Conservation (phyloP, 2,113 vertebrate species). For the Podarcis raffonei region DNA sequence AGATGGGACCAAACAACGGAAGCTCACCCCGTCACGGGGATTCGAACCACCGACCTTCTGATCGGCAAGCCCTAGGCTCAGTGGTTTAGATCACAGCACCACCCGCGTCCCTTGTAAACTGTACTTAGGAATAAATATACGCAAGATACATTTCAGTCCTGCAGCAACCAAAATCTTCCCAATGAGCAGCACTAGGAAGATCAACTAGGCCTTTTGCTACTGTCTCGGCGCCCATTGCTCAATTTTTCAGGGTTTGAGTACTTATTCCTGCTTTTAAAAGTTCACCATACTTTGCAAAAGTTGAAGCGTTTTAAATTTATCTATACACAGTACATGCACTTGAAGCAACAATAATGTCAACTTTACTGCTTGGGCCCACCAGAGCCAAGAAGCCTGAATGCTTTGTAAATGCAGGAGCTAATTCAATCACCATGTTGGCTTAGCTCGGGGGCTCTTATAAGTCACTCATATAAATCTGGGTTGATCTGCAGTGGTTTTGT, state of each 20-base stretch:
- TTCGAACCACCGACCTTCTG: too few species aligned
- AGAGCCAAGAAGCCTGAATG: conserved; percentile 54
- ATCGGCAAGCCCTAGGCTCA: too few species aligned
- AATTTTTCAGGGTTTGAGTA: background rate
- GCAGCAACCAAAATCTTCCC: conserved; percentile 16
- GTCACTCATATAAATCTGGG: conserved; percentile 61
- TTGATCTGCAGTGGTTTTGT: conserved; percentile 65
- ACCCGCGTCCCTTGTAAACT: background rate
- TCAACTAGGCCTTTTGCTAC: conserved; percentile 32
- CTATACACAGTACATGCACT: conserved; percentile 15
- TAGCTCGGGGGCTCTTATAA: conserved; percentile 62
- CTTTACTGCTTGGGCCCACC: conserved; percentile 26
- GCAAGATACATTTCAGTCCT: conserved; percentile 27
- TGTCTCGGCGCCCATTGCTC: conserved; percentile 22
- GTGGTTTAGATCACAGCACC: too few species aligned
- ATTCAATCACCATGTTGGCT: conserved; percentile 67
- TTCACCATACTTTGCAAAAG: conserved; percentile 58
- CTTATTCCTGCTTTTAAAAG: conserved; percentile 20
- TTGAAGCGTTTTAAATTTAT: conserved; percentile 36
- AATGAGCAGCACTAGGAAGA: conserved; percentile 35
- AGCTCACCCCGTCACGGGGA: too few species aligned
- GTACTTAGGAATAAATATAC: background rate
- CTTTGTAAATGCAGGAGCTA: conserved; percentile 60
- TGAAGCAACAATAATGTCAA: conserved; percentile 35
- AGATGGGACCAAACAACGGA: too few species aligned